These are phyloP conservation scores for Eumacrocentrus americanus DNA, from an alignment of 2,888 invertebrate species.

Conservation along the genomic window DNA sequence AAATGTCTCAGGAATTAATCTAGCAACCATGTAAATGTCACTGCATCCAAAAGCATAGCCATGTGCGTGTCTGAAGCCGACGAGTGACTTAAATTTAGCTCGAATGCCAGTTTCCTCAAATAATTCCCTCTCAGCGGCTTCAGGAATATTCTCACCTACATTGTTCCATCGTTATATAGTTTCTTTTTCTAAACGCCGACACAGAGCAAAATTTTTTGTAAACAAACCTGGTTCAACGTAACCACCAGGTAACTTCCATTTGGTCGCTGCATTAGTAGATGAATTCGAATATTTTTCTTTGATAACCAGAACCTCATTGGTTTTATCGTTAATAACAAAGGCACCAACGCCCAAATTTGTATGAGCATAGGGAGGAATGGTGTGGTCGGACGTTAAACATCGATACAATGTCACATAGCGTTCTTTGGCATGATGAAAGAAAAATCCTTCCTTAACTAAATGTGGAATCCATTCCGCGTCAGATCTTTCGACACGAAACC, in stretches of 20 bases:
- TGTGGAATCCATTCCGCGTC: constrained; percentile 79
- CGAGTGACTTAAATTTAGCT: constrained; percentile 75
- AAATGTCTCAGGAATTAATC: constrained; percentile 70
- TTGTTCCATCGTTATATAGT: background rate
- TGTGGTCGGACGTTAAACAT: constrained; percentile 75
- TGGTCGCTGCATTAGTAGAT: constrained; percentile 24
- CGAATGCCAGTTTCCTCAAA: constrained; percentile 88
- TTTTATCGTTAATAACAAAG: constrained; percentile 76
- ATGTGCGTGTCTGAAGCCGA: constrained; percentile 81
- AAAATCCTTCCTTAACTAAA: constrained; percentile 79
- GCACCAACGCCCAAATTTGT: constrained; percentile 86
- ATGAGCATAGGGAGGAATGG: constrained; percentile 81
- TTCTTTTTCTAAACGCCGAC: background rate
- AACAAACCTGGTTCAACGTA: constrained; percentile 80
- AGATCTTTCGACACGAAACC: constrained; percentile 78
- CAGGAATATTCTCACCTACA: constrained; percentile 77
- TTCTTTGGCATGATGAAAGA: constrained; percentile 84
- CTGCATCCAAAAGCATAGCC: constrained; percentile 80
- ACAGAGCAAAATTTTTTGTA: background rate
- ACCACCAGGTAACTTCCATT: constrained; percentile 92
- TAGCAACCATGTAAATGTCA: constrained; percentile 83
- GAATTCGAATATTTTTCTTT: constrained; percentile 69
- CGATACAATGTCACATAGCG: constrained; percentile 80
- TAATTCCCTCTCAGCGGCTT: constrained; percentile 85
- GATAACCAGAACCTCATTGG: constrained; percentile 80